Percentiles rank a stretch among this genome's conserved stretches.
Conservation (phyloP, 2,888 invertebrate genomes). For the Ochropacha duplaris region DNA sequence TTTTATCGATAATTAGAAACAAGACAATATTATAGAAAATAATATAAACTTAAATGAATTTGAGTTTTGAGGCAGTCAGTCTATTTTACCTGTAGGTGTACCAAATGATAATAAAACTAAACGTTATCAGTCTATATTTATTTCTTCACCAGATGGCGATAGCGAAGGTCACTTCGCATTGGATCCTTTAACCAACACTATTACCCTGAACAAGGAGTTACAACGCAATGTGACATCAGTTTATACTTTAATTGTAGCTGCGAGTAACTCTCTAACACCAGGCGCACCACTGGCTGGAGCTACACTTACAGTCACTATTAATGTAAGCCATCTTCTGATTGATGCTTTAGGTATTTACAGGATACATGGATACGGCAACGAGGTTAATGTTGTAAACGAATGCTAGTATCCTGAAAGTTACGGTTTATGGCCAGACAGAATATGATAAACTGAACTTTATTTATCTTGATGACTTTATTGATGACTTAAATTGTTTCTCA, state of each 20-base stretch:
- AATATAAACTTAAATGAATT: no score
- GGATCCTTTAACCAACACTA: slow-evolving; percentile 51
- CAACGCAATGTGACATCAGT: slow-evolving; percentile 63
- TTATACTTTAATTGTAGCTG: slow-evolving; percentile 73
- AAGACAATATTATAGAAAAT: no score
- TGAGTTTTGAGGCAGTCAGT: no score
- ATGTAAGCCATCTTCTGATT: slow-evolving; percentile 39
- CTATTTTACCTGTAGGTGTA: no score
- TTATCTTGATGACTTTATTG: no score
- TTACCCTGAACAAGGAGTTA: slow-evolving; percentile 60
- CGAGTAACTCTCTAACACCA: slow-evolving; percentile 65
- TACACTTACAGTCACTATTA: slow-evolving; percentile 67
- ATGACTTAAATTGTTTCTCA: no score
- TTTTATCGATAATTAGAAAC: no score
- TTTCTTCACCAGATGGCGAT: slow-evolving; percentile 53
- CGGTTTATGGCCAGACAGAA: no score
- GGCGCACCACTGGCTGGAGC: slow-evolving; percentile 40
- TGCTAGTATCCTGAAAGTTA: no score
- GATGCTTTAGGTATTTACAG: not conserved
- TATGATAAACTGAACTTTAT: no score
- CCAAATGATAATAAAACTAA: not conserved
- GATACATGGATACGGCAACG: no score
- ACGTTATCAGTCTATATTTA: not conserved
- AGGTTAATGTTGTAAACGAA: no score
- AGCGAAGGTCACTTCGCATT: slow-evolving; percentile 55